These are phyloP conservation scores for Aplochiton taeniatus DNA, from an alignment of 2,797 vertebrate genomes.

Conservation along the genomic window DNA sequence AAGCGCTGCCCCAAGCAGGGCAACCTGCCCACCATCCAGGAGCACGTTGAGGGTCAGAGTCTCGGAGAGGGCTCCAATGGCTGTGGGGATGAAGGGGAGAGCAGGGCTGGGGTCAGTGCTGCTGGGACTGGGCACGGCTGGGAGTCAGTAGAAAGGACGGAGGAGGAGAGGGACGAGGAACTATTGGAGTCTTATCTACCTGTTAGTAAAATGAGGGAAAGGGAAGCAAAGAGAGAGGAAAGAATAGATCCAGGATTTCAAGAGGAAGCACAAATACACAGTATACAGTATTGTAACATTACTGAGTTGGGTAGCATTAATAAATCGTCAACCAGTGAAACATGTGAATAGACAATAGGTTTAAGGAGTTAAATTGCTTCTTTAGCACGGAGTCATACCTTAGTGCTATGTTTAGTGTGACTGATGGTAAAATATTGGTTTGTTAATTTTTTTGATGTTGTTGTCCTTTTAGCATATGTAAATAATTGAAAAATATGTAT, in stretches of 20 bases:
- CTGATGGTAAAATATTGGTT: no score
- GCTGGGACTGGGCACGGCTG: neutral
- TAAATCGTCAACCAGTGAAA: no score
- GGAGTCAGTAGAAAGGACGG: neutral
- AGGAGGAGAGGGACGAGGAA: neutral
- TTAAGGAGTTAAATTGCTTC: no score
- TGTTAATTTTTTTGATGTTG: no score
- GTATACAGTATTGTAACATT: no score
- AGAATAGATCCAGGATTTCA: neutral
- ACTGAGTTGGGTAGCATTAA: no score
- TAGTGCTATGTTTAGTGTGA: no score
- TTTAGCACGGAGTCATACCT: no score
- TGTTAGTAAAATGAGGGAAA: neutral
- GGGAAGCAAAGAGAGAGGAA: neutral
- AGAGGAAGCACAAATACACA: neutral
- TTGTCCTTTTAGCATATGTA: no score
- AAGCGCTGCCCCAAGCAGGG: constrained; percentile 94
- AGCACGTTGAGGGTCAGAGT: constrained; percentile 73
- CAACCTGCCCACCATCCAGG: constrained; percentile 91
- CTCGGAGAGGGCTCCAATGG: neutral
- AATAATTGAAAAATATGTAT: no score
- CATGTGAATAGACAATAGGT: no score
- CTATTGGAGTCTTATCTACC: neutral
- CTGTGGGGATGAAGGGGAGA: neutral
- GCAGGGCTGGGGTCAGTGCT: neutral